These are phyloP conservation scores for Aethes cnicana DNA, from an alignment of 2,888 invertebrate species.

Conservation along the genomic window DNA sequence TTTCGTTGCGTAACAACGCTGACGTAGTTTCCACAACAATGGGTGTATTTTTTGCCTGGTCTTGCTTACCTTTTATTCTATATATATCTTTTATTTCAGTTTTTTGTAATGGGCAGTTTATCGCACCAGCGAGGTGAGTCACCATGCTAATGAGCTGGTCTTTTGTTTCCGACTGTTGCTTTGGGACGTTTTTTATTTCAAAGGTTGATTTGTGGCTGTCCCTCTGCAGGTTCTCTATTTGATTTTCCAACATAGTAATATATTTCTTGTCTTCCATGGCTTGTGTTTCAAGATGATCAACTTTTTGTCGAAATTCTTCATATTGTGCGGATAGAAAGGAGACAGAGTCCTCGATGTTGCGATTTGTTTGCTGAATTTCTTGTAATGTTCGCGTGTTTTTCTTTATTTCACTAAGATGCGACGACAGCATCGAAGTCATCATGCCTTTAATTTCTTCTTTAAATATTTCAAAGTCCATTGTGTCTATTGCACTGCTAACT, in stretches of 20 bases:
- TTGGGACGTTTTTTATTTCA: slow-evolving; percentile 35
- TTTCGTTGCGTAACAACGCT: slow-evolving; percentile 19
- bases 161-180: slow-evolving; percentile 23
- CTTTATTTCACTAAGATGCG: neutral
- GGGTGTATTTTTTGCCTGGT: slow-evolving; percentile 7
- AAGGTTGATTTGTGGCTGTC: slow-evolving; percentile 25
- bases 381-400: neutral
- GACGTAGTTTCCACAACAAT: slow-evolving; percentile 27
- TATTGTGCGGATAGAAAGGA: slow-evolving; percentile 15
- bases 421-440: neutral
- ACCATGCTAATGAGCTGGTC: slow-evolving; percentile 32
- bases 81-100: slow-evolving; percentile 33
- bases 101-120: slow-evolving; percentile 23
- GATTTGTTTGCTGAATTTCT: slow-evolving; percentile 17
- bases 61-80: slow-evolving; percentile 20
- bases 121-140: slow-evolving; percentile 6
- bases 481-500: too few relatives aligned
- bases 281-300: neutral
- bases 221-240: slow-evolving; percentile 31
- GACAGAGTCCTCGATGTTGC: slow-evolving; percentile 15
- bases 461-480: neutral
- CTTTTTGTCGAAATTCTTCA: slow-evolving; percentile 9
- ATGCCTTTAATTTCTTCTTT: neutral
- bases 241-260: slow-evolving; percentile 29
- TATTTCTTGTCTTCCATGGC: slow-evolving; percentile 23